Base-by-base conservation (phyloP, 1,140 invertebrate genomes). In the Zaprionus vittiger region DNA sequence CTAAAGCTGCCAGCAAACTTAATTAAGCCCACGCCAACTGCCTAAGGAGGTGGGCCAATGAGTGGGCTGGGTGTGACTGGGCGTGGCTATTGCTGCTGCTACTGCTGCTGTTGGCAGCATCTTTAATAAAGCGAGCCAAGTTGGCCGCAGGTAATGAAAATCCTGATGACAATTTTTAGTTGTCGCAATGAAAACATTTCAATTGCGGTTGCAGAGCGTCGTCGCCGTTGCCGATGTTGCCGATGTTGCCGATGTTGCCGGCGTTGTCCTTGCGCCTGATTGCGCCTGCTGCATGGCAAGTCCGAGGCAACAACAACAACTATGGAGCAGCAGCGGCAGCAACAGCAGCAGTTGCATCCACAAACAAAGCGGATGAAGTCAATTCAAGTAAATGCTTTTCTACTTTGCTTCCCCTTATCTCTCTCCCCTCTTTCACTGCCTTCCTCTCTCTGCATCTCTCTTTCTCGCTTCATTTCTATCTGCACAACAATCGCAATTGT, bases 111-210 rank as follows among this genome's bases (percentile, higher is more conserved):
- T 26, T 63, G 64, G 34, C 63, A 78, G 84, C 67, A 81, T 80
- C 85, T 89, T 90, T 90, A 90, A 90, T 90, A 91, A 80, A 78
- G 56, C 85, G 70, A 74, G 76, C 79, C 79, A 90, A 90, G 70
- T 82, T 90, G 65, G 85, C 85, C 85, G 79, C 85, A 90, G 85
- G 85, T 90, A 90, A 90, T 90, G 85, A 85, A 84, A 90, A 90
- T 82, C 81, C 79, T 81, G 81, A 90, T 90, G 85, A 90, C 85
- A 90, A 89, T 90, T 90, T 90, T 90, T 90, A 90, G 85, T 90
- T 90, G 85, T 67, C 65, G 70, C 85, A 83, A 90, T 90, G 85
- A 90, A 90, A 90, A 90, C 85, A 90, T 90, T 90, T 90, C 85
- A 85, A 90, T 90, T 90, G 85, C 81, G 85, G 85, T 77, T 87